Base-by-base conservation (phyloP, 2,113 vertebrate genomes). In the Isichthys henryi region DNA sequence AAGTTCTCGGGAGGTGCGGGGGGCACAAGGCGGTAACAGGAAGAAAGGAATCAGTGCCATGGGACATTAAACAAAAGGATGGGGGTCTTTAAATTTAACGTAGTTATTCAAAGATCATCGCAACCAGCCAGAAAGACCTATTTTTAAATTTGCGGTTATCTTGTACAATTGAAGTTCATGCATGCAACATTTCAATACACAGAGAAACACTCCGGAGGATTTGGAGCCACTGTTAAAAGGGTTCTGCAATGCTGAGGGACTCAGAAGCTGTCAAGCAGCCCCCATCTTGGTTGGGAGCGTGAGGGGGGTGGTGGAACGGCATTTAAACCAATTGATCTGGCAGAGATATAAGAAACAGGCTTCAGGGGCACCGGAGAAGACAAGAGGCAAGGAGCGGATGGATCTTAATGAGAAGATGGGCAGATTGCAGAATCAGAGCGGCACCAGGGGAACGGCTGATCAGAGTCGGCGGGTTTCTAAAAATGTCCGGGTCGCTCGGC, bases 381-480 rank as follows among this genome's bases (percentile, higher is more conserved):
- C 50, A 53, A 84, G 49, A 87, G 85, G 50, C 85, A 87, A 27
- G 13, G 21, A 84, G 45, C 35, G 88, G 90, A 89, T 19, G 90
- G 86, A 92, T 91, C 90, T 91, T 92, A 92, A 92, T 90, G 88
- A 90, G 90, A 91, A 90, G 62, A 88, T 90, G 56, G 90, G 89
- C 92, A 92, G 93, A 93, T 87, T 87, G 92, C 90, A 91, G 92
- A 93, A 94, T 92, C 92, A 93, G 88, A 87, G 91, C 93, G 89
- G 92, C 90, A 91, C 86, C 88, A 45, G 85, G 94, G 94, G 93
- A 88, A 94, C 94, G 91, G 91, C 94, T 94, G 93, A 95, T 94
- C 93, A 93, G 91, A 94, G 92, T 93, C 90, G 89, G 90, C 91
- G 88, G 93, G 93, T 93, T 93, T 94, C 35, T 92, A 94, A 91